These are phyloP conservation scores for Brachionichthys hirsutus DNA, from an alignment of 2,113 vertebrate species.

Conservation along the genomic window DNA sequence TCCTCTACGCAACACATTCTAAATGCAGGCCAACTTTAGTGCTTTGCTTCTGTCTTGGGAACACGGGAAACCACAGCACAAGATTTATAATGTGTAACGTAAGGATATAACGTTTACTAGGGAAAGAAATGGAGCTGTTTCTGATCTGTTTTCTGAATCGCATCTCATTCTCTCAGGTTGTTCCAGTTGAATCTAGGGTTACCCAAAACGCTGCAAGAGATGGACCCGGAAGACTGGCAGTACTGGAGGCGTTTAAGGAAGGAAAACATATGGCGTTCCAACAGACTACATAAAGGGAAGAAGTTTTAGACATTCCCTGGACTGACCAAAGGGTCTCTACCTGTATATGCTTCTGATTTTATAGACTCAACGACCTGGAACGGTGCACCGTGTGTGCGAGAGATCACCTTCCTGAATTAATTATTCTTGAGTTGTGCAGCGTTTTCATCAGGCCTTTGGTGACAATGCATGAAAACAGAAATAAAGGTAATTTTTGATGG, in stretches of 20 bases:
- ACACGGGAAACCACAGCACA: not conserved
- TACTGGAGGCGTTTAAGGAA: constrained; percentile 89
- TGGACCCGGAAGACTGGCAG: constrained; percentile 75
- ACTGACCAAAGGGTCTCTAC: not conserved
- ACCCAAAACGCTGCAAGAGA: constrained; percentile 80
- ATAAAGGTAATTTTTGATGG: not conserved
- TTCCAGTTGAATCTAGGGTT: constrained; percentile 84
- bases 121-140: too few species aligned
- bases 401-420: constrained; percentile 10
- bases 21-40: not conserved
- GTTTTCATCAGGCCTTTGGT: not conserved
- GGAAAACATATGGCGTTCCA: constrained; percentile 84
- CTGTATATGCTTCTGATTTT: not conserved
- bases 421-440: not conserved
- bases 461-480: not conserved
- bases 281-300: constrained; percentile 82
- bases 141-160: not conserved
- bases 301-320: constrained; percentile 71
- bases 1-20: not conserved
- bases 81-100: not conserved
- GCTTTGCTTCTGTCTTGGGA: not conserved
- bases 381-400: not conserved
- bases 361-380: constrained; percentile 5
- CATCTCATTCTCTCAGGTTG: constrained; percentile 77
- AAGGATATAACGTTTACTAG: not conserved